These are phyloP conservation scores for Piprites chloris DNA, from an alignment of 2,113 vertebrate genomes.

Conservation along the genomic window DNA sequence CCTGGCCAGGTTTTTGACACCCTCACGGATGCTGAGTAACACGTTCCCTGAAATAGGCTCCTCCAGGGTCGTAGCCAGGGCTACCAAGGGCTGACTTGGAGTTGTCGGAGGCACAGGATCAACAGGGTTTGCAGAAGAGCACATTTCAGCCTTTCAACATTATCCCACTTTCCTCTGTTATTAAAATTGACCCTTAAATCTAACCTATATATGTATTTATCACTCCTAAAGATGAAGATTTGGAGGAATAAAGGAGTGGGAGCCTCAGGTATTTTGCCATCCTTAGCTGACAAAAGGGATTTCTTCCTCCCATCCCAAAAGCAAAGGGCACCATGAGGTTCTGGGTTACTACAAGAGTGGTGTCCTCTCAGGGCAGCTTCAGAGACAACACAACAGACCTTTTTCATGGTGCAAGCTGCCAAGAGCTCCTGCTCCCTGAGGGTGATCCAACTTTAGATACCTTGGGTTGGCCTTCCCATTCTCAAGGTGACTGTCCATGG, in stretches of 20 bases:
- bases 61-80: not conserved
- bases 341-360: not conserved
- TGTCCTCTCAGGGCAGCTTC: not conserved
- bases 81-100: not conserved
- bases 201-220: not conserved
- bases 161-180: not conserved
- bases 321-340: not conserved
- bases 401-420: not conserved
- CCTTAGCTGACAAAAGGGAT: not conserved
- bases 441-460: not conserved
- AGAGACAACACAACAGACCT: not conserved
- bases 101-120: not conserved
- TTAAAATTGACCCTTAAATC: not conserved
- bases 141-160: not conserved
- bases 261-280: not conserved
- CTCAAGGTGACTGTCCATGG: rapidly evolving
- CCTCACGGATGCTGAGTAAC: not conserved
- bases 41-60: not conserved
- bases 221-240: not conserved
- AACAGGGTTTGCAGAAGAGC: not conserved
- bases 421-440: not conserved
- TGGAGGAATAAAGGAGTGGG: not conserved
- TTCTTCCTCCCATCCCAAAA: not conserved
- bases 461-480: not conserved
- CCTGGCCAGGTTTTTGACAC: not conserved